Evolutionary conservation across 2,888 invertebrate genomes (phyloP), one percentile per base, ranked within the genome.

Genomic region (Agrochola lychnidis): DNA sequence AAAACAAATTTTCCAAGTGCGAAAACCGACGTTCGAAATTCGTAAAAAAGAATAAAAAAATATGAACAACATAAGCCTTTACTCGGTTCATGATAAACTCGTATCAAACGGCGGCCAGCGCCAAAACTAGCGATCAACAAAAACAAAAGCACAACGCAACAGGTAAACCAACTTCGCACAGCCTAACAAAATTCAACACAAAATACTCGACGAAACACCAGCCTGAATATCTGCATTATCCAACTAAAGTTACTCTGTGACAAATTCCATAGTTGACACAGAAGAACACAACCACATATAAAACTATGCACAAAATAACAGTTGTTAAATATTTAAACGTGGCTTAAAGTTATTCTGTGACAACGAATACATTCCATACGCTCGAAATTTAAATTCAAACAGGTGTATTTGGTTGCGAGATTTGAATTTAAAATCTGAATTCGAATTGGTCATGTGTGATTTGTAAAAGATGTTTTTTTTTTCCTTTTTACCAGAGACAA

Each of bases 141-240:
- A 94, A 94, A 94, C 94, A 94, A 94, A 94, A 90, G 90, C 89
- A 73, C 84, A 85, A 88, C 85, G 94, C 95, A 94, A 94, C 94
- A 94, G 94, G 94, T 94, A 91, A 78, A 87, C 88, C 86, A 86
- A 89, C 89, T 76, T 64, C 6, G 36, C 81, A 84, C 81, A 87
- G 88, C 56, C 48, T 70, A 84, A 70, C 53, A 42, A 73, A 71
- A 51, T 36, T 14, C 22, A 1, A 48, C 25, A 71, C 74, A 70
- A 73, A 66, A 67, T n/a, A 62, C 36, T 36, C 4, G 9, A 25
- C 40, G 19, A 64, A 79, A 75, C 51, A 14, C 57, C 76, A 70
- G 84, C 30, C 66, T 53, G 67, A 64, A 22, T 16, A 79, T 62
- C 9, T 9, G 16, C 12, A 9, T 14, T 19, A 2, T 19, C 22